A percentile compares a stretch with the other conserved stretches of the same genome.
Conservation (phyloP, 2,888 invertebrate genomes). For the Meloe dianella region DNA sequence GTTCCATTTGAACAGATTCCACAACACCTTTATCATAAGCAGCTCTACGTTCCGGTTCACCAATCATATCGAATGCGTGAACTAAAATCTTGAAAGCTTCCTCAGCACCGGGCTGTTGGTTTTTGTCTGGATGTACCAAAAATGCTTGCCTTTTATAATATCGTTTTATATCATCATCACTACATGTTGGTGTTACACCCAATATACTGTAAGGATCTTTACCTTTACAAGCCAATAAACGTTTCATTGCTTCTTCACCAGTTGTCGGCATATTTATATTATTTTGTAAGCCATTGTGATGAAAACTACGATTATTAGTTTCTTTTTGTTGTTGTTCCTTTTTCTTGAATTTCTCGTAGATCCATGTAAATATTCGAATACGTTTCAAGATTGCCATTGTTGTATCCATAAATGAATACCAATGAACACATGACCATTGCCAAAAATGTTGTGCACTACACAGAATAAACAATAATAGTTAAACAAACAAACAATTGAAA, state of each 20-base stretch:
- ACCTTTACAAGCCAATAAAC: slow-evolving; percentile 89
- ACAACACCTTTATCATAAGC: slow-evolving; percentile 63
- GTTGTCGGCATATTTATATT: slow-evolving; percentile 86
- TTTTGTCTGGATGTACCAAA: slow-evolving; percentile 95
- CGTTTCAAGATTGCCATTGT: slow-evolving; percentile 47
- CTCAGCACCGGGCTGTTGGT: slow-evolving; percentile 92
- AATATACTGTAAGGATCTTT: slow-evolving; percentile 88
- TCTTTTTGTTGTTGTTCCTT: slow-evolving; percentile 57
- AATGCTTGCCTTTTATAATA: slow-evolving; percentile 94
- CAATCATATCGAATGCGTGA: slow-evolving; percentile 93
- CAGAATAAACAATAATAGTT: slow-evolving; percentile 18
- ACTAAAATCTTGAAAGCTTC: slow-evolving; percentile 96
- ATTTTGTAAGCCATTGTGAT: slow-evolving; percentile 65
- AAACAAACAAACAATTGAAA: slow-evolving; percentile 9
- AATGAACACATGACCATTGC: slow-evolving; percentile 50
- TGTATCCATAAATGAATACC: slow-evolving; percentile 48
- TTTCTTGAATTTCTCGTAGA: slow-evolving; percentile 56
- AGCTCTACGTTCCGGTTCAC: slow-evolving; percentile 75
- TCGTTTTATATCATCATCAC: slow-evolving; percentile 92
- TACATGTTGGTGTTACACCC: slow-evolving; percentile 82
- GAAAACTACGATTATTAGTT: slow-evolving; percentile 52
- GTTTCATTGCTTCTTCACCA: slow-evolving; percentile 94
- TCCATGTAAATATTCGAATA: slow-evolving; percentile 53
- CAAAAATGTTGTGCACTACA: slow-evolving; percentile 51
- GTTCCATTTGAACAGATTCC: slow-evolving; percentile 81